Evolutionary conservation across 2,888 invertebrate genomes (phyloP).

Genomic region (Cabera pusaria): DNA sequence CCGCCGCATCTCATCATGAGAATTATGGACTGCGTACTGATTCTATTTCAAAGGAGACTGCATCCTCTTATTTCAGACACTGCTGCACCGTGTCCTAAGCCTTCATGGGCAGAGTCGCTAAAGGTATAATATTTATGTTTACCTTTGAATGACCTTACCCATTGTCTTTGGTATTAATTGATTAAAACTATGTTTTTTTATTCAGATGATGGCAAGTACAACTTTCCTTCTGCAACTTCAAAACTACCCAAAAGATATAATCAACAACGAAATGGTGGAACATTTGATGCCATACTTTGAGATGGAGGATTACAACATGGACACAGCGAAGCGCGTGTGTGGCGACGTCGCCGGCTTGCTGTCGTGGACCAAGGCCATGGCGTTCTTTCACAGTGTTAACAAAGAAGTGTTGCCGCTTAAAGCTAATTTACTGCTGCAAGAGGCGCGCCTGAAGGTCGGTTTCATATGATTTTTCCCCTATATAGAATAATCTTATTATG

Average conservation of each 20-base stretch:
- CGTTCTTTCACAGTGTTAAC: slow-evolving; percentile 97
- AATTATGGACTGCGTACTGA: slow-evolving; percentile 98
- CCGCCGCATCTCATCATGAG: slow-evolving; percentile 99
- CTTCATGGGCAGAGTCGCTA: slow-evolving; percentile 97
- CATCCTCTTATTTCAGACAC: slow-evolving; percentile 92
- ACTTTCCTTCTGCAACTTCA: slow-evolving; percentile 95
- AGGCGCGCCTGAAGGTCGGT: slow-evolving; percentile 89
- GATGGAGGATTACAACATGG: slow-evolving; percentile 99
- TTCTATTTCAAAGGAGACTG: slow-evolving; percentile 94
- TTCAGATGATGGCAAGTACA: slow-evolving; percentile 96
- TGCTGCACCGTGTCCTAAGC: slow-evolving; percentile 93
- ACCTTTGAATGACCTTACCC: no score
- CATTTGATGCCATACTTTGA: slow-evolving; percentile 94
- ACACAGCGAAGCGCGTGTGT: slow-evolving; percentile 97
- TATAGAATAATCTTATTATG: no score
- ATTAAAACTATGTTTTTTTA: slow-evolving; percentile 19
- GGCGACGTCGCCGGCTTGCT: slow-evolving; percentile 97
- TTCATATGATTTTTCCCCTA: no score
- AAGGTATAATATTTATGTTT: no score
- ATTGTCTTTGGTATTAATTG: no score
- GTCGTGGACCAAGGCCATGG: slow-evolving; percentile 98
- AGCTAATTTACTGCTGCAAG: slow-evolving; percentile 95
- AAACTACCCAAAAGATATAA: slow-evolving; percentile 97
- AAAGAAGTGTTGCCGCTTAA: slow-evolving; percentile 97
- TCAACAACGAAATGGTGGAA: slow-evolving; percentile 98